phyloP scores from a whole-genome alignment of 2,113 vertebrate species.

The Nesogale talazaci region DNA sequence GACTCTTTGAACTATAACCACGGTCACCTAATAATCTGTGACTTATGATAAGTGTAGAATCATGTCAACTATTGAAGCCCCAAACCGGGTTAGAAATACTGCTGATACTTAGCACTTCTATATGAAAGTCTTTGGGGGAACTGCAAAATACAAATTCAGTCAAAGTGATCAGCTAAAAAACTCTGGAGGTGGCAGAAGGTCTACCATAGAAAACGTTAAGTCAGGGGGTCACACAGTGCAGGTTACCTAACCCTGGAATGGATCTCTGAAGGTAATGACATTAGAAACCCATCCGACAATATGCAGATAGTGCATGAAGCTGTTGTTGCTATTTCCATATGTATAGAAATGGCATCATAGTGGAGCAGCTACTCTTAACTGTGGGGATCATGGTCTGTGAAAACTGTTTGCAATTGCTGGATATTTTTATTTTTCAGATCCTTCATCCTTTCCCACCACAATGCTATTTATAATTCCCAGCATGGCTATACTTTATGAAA shows the following conservation, averaged over 20 bases:
- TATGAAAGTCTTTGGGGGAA: background rate
- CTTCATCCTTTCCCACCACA: background rate
- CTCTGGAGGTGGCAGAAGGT: background rate
- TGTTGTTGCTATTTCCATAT: background rate
- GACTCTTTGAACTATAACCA: background rate
- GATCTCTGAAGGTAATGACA: background rate
- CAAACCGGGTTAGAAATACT: background rate
- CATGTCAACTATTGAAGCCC: background rate
- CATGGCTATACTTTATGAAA: background rate
- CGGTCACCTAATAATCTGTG: background rate
- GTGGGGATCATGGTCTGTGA: background rate
- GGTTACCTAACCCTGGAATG: background rate
- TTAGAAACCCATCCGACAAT: background rate
- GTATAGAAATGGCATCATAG: background rate
- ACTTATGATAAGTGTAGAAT: background rate
- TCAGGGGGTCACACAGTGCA: background rate
- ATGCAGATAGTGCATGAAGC: background rate
- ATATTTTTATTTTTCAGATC: background rate
- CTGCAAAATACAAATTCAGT: background rate
- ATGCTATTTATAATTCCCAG: background rate
- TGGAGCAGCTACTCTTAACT: background rate
- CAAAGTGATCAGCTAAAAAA: background rate
- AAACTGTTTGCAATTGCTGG: background rate
- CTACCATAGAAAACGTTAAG: background rate
- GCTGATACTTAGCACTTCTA: background rate